These are phyloP conservation scores for Dusona sp. DNA, from an alignment of 2,888 invertebrate genomes.

Conservation along the genomic window DNA sequence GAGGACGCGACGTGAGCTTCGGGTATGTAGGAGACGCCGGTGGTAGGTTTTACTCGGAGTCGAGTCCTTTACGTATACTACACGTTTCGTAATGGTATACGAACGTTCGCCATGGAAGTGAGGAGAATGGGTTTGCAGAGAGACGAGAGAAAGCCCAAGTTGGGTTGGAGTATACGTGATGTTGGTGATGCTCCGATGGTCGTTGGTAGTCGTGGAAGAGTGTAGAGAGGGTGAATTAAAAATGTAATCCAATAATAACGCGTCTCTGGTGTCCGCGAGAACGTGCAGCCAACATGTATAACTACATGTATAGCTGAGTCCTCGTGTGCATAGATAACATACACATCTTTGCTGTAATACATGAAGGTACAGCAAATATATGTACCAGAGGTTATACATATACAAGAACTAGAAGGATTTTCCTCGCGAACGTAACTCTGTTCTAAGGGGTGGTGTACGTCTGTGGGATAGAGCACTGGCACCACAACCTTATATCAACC, in stretches of 20 bases:
- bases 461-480: conserved; percentile 10
- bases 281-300: conserved; percentile 61
- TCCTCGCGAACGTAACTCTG: conserved; percentile 55
- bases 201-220: conserved; percentile 60
- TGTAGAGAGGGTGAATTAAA: conserved; percentile 84
- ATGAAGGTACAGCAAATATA: conserved; percentile 66
- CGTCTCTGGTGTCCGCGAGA: conserved; percentile 82
- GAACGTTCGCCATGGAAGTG: conserved; percentile 65
- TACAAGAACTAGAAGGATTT: conserved; percentile 63
- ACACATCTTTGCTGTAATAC: conserved; percentile 44
- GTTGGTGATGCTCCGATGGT: conserved; percentile 65
- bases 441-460: conserved; percentile 41
- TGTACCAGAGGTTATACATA: conserved; percentile 65
- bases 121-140: conserved; percentile 66
- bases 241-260: conserved; percentile 85
- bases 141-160: conserved; percentile 70
- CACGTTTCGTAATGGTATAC: conserved; percentile 65
- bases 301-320: conserved; percentile 56
- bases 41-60: conserved; percentile 58
- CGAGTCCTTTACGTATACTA: conserved; percentile 61
- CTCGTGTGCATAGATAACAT: conserved; percentile 30
- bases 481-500: conserved; percentile 46
- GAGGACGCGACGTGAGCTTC: conserved; percentile 80
- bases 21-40: conserved; percentile 68
- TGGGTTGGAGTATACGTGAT: conserved; percentile 62